Evolutionary conservation across 2,888 invertebrate species (phyloP), one percentile per base, ranked within the genome.

Genomic region (Platypus cylindrus): DNA sequence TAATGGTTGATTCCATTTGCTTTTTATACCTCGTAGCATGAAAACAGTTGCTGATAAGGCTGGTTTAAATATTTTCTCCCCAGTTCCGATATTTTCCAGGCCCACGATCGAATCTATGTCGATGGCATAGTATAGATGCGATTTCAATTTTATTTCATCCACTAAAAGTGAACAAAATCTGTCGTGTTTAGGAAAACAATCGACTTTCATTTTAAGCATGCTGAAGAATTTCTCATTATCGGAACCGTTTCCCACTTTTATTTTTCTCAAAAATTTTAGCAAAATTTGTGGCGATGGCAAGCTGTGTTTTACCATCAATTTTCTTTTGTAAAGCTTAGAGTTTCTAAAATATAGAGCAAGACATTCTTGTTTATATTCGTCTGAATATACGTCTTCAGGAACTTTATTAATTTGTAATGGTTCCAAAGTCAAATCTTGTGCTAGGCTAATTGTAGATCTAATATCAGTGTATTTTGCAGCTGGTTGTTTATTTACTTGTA

Each of bases 1-100:
- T 4, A 46, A 9, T 12, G 45, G 45, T 30, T 43, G 46, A 28
- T 45, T 41, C 41, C 44, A 46, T 13, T 39, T 43, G n/a, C 9
- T n/a, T 22, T 32, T 20, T 3, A 45, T 15, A 5, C 44, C 44
- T 17, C 45, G 33, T 17, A 40, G 13, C 45, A 45, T 44, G n/a
- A 47, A 12, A 3, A 44, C 43, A 5, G 27, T 23, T 5, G 32
- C 37, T 25, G 11, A 28, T 11, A 17, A 17, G 5, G 45, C 38
- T 7, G 44, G 35, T 28, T 40, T 22, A 36, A 37, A 44, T 3
- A 13, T 23, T 23, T 26, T 42, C 15, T 14, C 25, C 12, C 22
- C 18, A 7, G 37, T 26, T 12, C 32, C 38, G 24, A 13, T 17
- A 27, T 39, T 34, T 8, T 18, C 23, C 16, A 46, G 43, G 3